Base-by-base conservation (phyloP, 2,888 invertebrate genomes). In the Scaptomyza flava region DNA sequence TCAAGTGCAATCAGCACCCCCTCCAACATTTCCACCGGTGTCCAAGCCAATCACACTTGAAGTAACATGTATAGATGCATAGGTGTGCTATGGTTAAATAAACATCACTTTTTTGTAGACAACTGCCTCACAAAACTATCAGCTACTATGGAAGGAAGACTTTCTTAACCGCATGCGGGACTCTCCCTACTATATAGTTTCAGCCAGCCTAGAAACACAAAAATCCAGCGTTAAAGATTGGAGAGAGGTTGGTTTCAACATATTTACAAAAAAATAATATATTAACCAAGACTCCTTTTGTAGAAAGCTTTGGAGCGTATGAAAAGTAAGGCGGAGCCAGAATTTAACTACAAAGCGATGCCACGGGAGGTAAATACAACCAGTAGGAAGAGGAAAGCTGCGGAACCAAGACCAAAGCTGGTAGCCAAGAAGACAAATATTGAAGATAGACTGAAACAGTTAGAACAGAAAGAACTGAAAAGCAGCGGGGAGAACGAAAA, bases 101-200 rank as follows among this genome's bases (percentile, higher is more conserved):
- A 7, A 0, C 5, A 1, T 2, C 0, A 4, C 33, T 20, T 45
- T 34, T 3, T 48, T 47, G 3, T 9, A 91, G 79, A 93, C 91
- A 51, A 93, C 94, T 45, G 93, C 93, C 7, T 94, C 95, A 34
- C 93, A 94, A 23, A 95, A 95, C 77, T 96, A 96, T 85, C 93
- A 96, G 90, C 91, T 96, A 11, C 94, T 95, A 45, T 93, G 96
- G 68, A 95, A 95, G 85, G 95, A 95, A 80, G 95, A 95, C 79
- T 96, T 95, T 79, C 93, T 95, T 9, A 96, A 95, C 73, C 94
- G 93, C 78, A 93, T 96, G 92, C 94, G 94, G 58, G 94, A 96
- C 61, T 96, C 96, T 0, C 94, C 94, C 0, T 92, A 91, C 45
- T 91, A 87, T 43, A 67, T 91, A 0, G 68, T 84, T 11, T 83